Base-by-base conservation (phyloP, 1,140 invertebrate genomes). In the Camponotus floridanus region DNA sequence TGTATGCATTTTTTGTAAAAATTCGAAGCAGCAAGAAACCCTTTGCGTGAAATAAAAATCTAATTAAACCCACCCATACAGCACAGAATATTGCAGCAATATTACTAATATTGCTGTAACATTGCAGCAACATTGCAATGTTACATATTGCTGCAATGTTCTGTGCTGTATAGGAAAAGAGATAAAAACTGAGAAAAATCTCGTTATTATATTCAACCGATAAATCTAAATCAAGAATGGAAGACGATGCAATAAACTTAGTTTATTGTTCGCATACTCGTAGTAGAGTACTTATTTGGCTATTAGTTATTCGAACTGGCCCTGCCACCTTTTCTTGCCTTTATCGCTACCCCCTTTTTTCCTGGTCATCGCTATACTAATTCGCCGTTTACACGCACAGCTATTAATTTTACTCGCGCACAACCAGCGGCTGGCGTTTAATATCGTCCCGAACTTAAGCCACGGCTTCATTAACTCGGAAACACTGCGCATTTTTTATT, bases 361-460 rank as follows among this genome's bases (percentile, higher is more conserved):
- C 26, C 18, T 21, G 36, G 65, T 62, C 68, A 39, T 15, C 68
- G 68, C 68, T 74, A 33, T 26, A 59, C 79, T 83, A 83, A 83
- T 83, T 83, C 68, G 79, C 68, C 68, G 39, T 83, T 83, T 83
- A 83, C 79, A 83, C 79, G 68, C 79, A 39, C n/a, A 68, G 68
- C 79, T 83, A 83, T 83, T 74, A 83, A 83, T 83, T 83, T 68
- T 74, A 83, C 68, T 83, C 55, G 79, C 68, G 68, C 79, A 33
- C 64, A n/a, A 55, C 68, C 68, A 36, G 68, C 79, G 55, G 68
- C 18, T 74, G 79, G 79, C 68, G 39, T 83, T 83, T 83, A 83
- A 83, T 83, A 83, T 73, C 67, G 79, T 61, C 67, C 79, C 68
- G 55, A 83, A 83, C 68, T 83, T 83, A 83, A 83, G 68, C 79